Evolutionary conservation across 2,888 invertebrate species (phyloP).

Genomic region (Amphipoea lucens): DNA sequence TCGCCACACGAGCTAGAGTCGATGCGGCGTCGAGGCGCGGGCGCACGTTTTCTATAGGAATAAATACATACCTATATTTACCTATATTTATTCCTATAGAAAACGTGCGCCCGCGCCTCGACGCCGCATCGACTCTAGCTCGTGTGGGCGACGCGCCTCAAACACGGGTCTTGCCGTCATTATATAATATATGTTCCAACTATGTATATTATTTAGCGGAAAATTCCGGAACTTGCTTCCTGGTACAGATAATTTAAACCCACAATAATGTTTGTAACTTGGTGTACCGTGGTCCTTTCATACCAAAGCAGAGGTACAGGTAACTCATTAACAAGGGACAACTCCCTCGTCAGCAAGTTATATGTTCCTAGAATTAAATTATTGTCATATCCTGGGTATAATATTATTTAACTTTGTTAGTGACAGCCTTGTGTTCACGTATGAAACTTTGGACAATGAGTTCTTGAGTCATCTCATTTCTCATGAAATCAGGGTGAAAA

Average conservation of each 20-base stretch:
- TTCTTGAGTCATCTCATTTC: too few relatives aligned
- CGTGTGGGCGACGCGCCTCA: too few relatives aligned
- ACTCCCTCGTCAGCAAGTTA: constrained; percentile 27
- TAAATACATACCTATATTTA: too few relatives aligned
- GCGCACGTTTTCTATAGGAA: too few relatives aligned
- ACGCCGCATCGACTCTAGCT: too few relatives aligned
- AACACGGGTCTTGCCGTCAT: too few relatives aligned
- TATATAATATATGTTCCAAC: neutral
- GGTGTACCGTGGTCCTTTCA: neutral
- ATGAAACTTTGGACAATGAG: neutral
- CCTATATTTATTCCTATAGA: too few relatives aligned
- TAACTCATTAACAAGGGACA: constrained; percentile 36
- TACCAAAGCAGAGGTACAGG: neutral
- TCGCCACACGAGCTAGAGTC: too few relatives aligned
- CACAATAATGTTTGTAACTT: constrained; percentile 10
- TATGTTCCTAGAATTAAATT: constrained; percentile 32
- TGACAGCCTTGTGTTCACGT: constrained; percentile 1
- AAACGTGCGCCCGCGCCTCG: too few relatives aligned
- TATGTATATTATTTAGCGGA: neutral
- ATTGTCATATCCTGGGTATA: constrained; percentile 10
- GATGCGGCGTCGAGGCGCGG: too few relatives aligned
- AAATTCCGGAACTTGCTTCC: neutral
- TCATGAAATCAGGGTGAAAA: neutral
- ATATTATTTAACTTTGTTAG: constrained; percentile 3
- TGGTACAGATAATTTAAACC: neutral